Base-by-base conservation (phyloP, 2,888 invertebrate species). In the Caenorhabditis sulstoni region DNA sequence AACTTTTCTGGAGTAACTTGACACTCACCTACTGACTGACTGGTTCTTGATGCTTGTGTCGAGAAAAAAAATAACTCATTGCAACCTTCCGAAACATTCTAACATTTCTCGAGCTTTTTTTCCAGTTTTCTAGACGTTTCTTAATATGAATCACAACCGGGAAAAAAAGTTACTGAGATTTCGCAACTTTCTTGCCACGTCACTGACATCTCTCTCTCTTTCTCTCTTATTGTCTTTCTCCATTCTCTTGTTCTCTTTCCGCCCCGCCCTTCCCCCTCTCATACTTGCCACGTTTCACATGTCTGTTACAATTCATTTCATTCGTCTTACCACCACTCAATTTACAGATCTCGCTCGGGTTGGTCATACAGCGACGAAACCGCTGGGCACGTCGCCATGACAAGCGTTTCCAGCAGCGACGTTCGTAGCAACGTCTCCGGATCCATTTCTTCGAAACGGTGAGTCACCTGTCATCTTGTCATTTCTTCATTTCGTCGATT, bases 271-370 rank as follows among this genome's bases (percentile, higher is more conserved):
- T n/a, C n/a, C n/a, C n/a, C n/a, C n/a, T n/a, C n/a, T n/a, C n/a
- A n/a, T n/a, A n/a, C n/a, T n/a, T n/a, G n/a, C n/a, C n/a, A n/a
- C n/a, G n/a, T n/a, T n/a, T 64, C 23, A 16, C 35, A 64, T 29
- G 29, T 29, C 4, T 3, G 4, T 5, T 9, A 22, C 8, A 20
- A 18, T 8, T 49, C 49, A 7, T 16, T 8, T n/a, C n/a, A 47
- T 16, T 7, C 44, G 14, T 45, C 14, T n/a, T 29, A 23, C n/a
- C n/a, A n/a, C n/a, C n/a, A n/a, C n/a, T 3, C 41, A 18, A 23
- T 35, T 79, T 81, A 14, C 73, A 83, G 83, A 71, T 81, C 81
- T 62, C 80, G 80, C 47, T 83, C 83, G 52, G 78, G 83, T 59
- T 83, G 81, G 81, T 83, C 83, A 1, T 71, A 75, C 76, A 78